Conservation (phyloP, 2,797 vertebrate species). For the Craterocephalus amniculus region DNA sequence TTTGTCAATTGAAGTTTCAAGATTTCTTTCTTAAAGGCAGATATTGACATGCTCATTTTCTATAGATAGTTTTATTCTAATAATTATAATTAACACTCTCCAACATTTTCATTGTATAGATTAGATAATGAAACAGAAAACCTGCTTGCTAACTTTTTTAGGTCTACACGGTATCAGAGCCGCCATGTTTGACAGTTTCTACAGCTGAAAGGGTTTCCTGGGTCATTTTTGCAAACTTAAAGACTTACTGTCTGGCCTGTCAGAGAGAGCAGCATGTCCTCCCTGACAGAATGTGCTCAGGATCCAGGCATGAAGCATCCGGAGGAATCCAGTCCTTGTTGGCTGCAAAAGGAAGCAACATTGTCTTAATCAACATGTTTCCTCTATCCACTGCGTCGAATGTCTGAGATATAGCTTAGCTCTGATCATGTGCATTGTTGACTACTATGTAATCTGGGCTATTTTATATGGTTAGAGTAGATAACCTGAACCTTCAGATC, state of each 20-base stretch:
- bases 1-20: background rate
- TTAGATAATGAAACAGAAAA: too few species aligned
- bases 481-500: background rate
- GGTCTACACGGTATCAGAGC: too few species aligned
- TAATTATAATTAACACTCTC: too few species aligned
- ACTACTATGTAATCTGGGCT: background rate
- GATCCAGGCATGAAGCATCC: slow-evolving; percentile 66
- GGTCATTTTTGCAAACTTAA: slow-evolving; percentile 3
- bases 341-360: slow-evolving; percentile 60
- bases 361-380: slow-evolving; percentile 13
- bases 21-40: background rate
- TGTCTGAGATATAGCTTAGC: background rate
- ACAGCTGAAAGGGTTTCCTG: background rate
- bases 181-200: background rate
- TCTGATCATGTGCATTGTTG: background rate
- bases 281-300: slow-evolving; percentile 68
- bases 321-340: slow-evolving; percentile 71
- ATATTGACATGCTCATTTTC: too few species aligned
- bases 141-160: too few species aligned
- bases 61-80: too few species aligned
- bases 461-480: background rate
- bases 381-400: background rate
- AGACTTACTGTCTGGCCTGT: slow-evolving; percentile 75
- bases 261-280: slow-evolving; percentile 70
- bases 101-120: too few species aligned